These are phyloP conservation scores for Lepus europaeus DNA, from an alignment of 2,113 vertebrate species.

Conservation along the genomic window DNA sequence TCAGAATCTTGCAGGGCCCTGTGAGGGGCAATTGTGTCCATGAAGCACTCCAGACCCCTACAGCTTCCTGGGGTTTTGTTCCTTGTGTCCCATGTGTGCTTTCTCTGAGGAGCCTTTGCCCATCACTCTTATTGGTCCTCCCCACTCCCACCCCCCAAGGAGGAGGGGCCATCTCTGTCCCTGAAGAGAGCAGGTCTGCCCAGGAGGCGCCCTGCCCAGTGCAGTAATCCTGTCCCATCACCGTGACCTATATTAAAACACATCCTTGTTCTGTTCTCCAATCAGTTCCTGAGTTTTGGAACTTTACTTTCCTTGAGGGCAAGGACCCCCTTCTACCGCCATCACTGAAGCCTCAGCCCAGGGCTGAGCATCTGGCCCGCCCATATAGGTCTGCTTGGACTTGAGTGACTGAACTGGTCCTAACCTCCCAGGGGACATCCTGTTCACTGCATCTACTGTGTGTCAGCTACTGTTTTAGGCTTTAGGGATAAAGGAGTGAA, in stretches of 20 bases:
- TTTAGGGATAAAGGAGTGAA: slow-evolving; percentile 8
- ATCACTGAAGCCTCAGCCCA: background rate
- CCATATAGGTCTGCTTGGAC: background rate
- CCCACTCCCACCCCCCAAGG: background rate
- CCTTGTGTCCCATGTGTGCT: background rate
- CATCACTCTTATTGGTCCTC: background rate
- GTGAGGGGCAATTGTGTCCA: background rate
- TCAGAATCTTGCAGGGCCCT: slow-evolving; percentile 29
- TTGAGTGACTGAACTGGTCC: background rate
- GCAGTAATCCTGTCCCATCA: background rate
- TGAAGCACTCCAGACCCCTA: background rate
- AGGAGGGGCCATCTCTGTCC: background rate
- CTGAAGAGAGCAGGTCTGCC: background rate
- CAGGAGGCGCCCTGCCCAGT: background rate
- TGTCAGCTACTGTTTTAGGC: slow-evolving; percentile 28
- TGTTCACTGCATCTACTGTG: background rate
- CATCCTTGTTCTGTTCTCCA: background rate
- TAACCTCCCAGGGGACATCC: background rate
- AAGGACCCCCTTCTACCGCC: background rate
- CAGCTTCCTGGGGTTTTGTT: slow-evolving; percentile 28
- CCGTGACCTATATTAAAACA: background rate
- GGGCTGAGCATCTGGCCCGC: background rate
- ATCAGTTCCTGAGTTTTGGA: background rate
- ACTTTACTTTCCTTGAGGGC: background rate
- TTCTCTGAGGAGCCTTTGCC: background rate